These are phyloP conservation scores for Hippocampus kuda DNA, from an alignment of 2,797 vertebrate species.

Conservation along the genomic window DNA sequence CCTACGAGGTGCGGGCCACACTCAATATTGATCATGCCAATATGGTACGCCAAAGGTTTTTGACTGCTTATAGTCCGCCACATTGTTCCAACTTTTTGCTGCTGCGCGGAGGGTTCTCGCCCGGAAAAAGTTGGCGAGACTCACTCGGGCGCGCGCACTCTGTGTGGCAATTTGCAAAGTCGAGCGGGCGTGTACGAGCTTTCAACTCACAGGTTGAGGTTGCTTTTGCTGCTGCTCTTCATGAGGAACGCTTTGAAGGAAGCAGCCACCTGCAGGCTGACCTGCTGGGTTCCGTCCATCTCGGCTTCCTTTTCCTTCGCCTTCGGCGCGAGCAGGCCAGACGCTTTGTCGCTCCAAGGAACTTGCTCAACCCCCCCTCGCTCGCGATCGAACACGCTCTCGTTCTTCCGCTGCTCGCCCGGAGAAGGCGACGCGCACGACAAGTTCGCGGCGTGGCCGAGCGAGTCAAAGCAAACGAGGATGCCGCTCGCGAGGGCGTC, in stretches of 20 bases:
- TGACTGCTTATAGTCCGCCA: too few relatives aligned
- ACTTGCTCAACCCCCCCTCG: neutral
- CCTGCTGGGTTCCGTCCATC: constrained; percentile 7
- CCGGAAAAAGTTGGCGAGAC: neutral
- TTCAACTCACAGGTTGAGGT: constrained; percentile 39
- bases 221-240: constrained; percentile 29
- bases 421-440: neutral
- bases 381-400: neutral
- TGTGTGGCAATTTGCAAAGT: too few relatives aligned
- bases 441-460: neutral
- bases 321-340: neutral
- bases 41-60: too few relatives aligned
- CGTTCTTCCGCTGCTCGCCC: neutral
- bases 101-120: too few relatives aligned
- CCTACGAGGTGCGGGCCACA: too few relatives aligned
- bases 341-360: neutral
- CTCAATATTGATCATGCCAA: too few relatives aligned
- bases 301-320: neutral
- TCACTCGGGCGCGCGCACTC: too few relatives aligned
- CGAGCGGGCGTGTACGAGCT: too few relatives aligned
- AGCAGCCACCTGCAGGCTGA: constrained; percentile 8
- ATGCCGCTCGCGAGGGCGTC: neutral
- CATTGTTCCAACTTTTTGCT: too few relatives aligned
- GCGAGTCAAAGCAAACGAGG: neutral
- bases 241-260: constrained; percentile 35